Percentiles rank a stretch among this genome's conserved stretches.
These are phyloP conservation scores for Campylomormyrus tamandua DNA, from an alignment of 2,113 vertebrate species.

Conservation along the genomic window DNA sequence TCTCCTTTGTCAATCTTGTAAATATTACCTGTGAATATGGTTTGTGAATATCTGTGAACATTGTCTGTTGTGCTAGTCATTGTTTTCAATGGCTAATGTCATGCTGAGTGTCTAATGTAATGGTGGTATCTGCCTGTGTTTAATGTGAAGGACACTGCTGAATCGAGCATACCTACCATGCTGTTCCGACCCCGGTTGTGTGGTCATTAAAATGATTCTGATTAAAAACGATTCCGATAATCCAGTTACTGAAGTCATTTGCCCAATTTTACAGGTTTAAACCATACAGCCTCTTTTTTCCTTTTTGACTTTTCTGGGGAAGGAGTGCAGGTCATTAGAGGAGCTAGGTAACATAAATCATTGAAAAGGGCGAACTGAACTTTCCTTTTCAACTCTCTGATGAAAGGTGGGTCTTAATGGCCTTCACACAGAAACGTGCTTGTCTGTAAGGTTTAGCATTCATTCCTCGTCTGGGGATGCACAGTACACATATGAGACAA, in stretches of 20 bases:
- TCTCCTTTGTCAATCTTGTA: background rate
- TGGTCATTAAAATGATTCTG: background rate
- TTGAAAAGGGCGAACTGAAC: background rate
- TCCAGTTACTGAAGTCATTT: constrained; percentile 41
- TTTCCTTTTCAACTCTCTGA: constrained; percentile 1
- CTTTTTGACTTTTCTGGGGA: background rate
- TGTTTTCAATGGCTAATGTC: background rate
- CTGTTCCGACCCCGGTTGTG: background rate
- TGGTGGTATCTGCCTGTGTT: background rate
- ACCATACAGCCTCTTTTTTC: background rate
- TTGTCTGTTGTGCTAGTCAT: background rate
- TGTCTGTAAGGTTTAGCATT: background rate
- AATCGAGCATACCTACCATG: background rate
- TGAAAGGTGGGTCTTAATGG: constrained; percentile 11
- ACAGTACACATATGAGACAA: background rate
- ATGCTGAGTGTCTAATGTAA: background rate
- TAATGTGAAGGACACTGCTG: background rate
- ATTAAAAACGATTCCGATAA: constrained; percentile 42
- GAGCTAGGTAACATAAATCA: background rate
- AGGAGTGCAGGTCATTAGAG: background rate
- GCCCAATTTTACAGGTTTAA: background rate
- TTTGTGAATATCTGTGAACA: background rate
- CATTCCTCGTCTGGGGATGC: background rate
- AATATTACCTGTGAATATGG: background rate
- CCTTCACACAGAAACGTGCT: background rate